These are phyloP conservation scores for Epirrita christyi DNA, from an alignment of 2,888 invertebrate species.

Conservation along the genomic window DNA sequence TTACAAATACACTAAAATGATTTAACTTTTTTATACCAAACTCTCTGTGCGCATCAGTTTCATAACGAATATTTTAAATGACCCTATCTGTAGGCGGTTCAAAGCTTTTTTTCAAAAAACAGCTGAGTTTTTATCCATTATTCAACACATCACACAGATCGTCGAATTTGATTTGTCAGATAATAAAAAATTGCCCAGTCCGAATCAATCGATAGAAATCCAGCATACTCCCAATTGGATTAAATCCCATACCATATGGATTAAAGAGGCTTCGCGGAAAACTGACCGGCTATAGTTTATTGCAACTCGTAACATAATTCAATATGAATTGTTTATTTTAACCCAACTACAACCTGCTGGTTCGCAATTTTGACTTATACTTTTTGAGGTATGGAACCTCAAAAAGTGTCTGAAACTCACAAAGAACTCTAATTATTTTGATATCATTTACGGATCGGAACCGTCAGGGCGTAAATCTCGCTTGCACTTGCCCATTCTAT, in stretches of 20 bases:
- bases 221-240: constrained; percentile 43
- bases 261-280: constrained; percentile 42
- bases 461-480: too few relatives aligned
- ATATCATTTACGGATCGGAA: too few relatives aligned
- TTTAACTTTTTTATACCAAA: too few relatives aligned
- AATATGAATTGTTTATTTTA: constrained; percentile 39
- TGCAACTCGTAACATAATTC: constrained; percentile 42
- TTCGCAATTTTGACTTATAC: too few relatives aligned
- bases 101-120: background rate
- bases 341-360: background rate
- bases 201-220: constrained; percentile 39
- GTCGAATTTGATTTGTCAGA: constrained; percentile 19
- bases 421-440: too few relatives aligned
- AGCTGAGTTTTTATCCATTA: constrained; percentile 12
- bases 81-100: background rate
- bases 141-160: constrained; percentile 22
- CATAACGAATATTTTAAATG: background rate
- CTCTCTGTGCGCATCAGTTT: too few relatives aligned
- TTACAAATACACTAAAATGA: background rate
- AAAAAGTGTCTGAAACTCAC: too few relatives aligned
- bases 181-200: constrained; percentile 19
- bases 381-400: too few relatives aligned
- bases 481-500: too few relatives aligned
- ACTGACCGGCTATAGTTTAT: constrained; percentile 46
- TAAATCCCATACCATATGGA: constrained; percentile 37